Evolutionary conservation across 2,888 invertebrate species (phyloP), one percentile per base, ranked within the genome.

Genomic region (Heteropelma amictum): DNA sequence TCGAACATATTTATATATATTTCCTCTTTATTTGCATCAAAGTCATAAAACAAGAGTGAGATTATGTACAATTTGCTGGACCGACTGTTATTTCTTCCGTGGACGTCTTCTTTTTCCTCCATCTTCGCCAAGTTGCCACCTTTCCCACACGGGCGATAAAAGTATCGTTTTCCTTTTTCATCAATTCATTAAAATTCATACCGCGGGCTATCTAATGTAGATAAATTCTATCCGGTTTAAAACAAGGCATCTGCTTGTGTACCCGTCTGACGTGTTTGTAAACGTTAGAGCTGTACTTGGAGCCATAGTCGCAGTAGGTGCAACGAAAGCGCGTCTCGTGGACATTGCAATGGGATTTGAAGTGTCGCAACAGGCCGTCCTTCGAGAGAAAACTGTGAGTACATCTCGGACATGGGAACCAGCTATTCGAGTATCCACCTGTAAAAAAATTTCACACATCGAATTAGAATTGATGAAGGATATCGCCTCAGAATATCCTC

Each of bases 331-430:
- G 79, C 6, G 83, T 82, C 53, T 86, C 85, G 64, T 82, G 69
- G 10, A 77, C 77, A 33, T 84, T 81, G 75, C 87, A 86, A 72
- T 87, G 89, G 49, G 81, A 85, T 56, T 81, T 84, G 67, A 82
- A 82, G 78, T 89, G 89, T 10, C 85, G 84, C n/a, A 83, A 45
- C 72, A 86, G 77, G 69, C 82, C 80, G 45, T 82, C 81, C 76
- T 81, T 81, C 65, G 83, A 77, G 3, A 79, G 77, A 72, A 83
- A 84, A 68, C 77, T 76, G 58, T 77, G 80, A 0, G 82, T 79
- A 65, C 82, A 84, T 65, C 82, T 79, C 12, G 82, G 81, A 71
- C 81, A 82, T 42, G 63, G 77, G 76, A 76, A 82, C 81, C 84
- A 81, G 58, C 77, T 77, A 14, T 80, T 78, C 3, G 61, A 33